These are phyloP conservation scores for Caenorhabditis afra DNA, from an alignment of 2,888 invertebrate species.

Conservation along the genomic window DNA sequence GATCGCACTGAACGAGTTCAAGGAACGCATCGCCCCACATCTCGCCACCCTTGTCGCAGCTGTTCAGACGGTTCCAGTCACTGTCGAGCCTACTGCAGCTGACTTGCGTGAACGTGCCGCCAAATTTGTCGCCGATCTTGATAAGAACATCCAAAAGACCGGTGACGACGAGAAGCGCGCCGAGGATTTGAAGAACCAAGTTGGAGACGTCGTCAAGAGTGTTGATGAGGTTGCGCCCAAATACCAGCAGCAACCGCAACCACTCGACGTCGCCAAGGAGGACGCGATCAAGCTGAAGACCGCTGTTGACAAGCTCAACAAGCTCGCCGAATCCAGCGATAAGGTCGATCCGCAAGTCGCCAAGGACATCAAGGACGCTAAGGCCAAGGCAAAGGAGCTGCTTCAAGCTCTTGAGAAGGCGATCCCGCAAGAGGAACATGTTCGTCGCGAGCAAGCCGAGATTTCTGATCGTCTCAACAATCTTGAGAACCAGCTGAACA, in stretches of 20 bases:
- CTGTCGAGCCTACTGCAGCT: conserved; percentile 27
- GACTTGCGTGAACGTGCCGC: too few relatives aligned
- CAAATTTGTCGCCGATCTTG: too few relatives aligned
- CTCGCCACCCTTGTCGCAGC: conserved; percentile 38
- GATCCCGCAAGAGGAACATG: conserved; percentile 51
- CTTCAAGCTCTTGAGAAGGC: conserved; percentile 49
- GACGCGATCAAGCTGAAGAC: conserved; percentile 44
- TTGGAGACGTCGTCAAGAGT: too few relatives aligned
- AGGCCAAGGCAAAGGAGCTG: conserved; percentile 58
- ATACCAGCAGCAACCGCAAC: conserved; percentile 32
- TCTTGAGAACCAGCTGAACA: conserved; percentile 34
- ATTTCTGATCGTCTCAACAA: conserved; percentile 34
- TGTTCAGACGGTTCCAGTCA: conserved; percentile 37
- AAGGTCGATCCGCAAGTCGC: conserved; percentile 56
- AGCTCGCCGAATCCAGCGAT: conserved; percentile 34
- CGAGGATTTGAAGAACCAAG: too few relatives aligned
- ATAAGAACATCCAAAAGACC: too few relatives aligned
- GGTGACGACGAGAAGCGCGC: too few relatives aligned
- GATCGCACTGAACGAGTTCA: conserved; percentile 53
- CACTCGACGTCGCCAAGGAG: conserved; percentile 53
- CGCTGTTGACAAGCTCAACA: conserved; percentile 43
- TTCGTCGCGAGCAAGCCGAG: conserved; percentile 46
- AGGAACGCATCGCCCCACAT: conserved; percentile 39
- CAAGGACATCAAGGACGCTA: conserved; percentile 59
- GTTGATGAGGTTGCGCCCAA: too few relatives aligned